These are phyloP conservation scores for Tyria jacobaeae DNA, from an alignment of 2,888 invertebrate genomes.

Conservation along the genomic window DNA sequence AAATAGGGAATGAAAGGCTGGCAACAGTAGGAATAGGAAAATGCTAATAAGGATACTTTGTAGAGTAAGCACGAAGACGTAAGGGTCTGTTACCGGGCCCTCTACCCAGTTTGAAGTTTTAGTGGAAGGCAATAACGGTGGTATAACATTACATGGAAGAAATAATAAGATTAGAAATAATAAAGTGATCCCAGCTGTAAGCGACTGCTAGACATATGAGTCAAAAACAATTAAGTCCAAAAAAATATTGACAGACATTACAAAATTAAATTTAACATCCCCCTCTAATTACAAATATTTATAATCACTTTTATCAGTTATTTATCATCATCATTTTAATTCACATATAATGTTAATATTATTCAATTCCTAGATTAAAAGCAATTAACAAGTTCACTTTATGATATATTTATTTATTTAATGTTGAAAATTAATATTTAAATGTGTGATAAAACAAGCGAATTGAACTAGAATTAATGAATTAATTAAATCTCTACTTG, in stretches of 20 bases:
- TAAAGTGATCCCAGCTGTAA: too few species aligned
- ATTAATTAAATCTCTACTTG: neutral
- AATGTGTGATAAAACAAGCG: neutral
- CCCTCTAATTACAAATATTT: neutral
- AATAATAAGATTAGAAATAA: too few species aligned
- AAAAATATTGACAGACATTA: neutral
- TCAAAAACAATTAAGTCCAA: neutral
- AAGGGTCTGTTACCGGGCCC: too few species aligned
- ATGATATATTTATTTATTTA: neutral
- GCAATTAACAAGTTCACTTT: slow-evolving; percentile 3
- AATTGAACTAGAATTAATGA: neutral
- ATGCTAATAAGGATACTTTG: too few species aligned
- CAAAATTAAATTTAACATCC: too few species aligned
- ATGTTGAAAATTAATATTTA: neutral
- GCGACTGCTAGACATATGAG: too few species aligned
- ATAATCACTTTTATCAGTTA: neutral
- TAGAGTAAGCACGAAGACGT: too few species aligned
- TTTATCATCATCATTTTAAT: slow-evolving; percentile 5
- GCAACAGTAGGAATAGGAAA: too few species aligned
- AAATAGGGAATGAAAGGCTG: too few species aligned
- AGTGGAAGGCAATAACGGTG: too few species aligned
- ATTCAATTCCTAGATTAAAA: slow-evolving; percentile 8
- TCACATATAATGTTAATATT: neutral
- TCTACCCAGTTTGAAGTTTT: too few species aligned
- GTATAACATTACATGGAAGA: too few species aligned